phyloP scores from a whole-genome alignment of 2,113 vertebrate species.

The Ictalurus punctatus region DNA sequence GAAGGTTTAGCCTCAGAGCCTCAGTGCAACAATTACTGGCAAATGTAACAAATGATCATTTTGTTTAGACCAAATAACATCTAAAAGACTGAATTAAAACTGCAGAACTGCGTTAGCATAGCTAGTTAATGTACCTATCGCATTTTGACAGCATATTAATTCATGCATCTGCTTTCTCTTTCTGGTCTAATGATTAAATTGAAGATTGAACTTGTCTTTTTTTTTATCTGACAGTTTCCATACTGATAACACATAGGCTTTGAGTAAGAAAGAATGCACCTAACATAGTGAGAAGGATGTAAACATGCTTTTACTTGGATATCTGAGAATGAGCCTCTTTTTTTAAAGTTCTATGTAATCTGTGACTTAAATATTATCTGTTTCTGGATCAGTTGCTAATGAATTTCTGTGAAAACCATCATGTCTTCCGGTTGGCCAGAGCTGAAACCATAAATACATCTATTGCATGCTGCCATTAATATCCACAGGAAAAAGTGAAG shows the following conservation, averaged over 20 bases:
- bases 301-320: background rate
- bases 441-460: background rate
- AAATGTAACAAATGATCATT: background rate
- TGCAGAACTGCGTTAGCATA: background rate
- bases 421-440: slow-evolving; percentile 27
- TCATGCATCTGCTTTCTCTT: background rate
- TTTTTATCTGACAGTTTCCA: background rate
- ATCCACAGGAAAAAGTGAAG: background rate
- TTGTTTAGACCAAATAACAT: background rate
- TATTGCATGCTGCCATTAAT: slow-evolving; percentile 7
- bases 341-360: background rate
- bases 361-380: background rate
- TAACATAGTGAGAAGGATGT: background rate
- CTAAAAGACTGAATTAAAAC: background rate
- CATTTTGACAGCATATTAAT: background rate
- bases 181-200: background rate
- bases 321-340: background rate
- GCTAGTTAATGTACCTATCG: background rate
- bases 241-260: background rate
- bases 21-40: background rate
- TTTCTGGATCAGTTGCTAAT: background rate
- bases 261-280: background rate
- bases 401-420: slow-evolving; percentile 24
- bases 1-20: background rate
- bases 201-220: too few species aligned